Conservation (phyloP, 2,797 vertebrate genomes). For the Semotilus atromaculatus region DNA sequence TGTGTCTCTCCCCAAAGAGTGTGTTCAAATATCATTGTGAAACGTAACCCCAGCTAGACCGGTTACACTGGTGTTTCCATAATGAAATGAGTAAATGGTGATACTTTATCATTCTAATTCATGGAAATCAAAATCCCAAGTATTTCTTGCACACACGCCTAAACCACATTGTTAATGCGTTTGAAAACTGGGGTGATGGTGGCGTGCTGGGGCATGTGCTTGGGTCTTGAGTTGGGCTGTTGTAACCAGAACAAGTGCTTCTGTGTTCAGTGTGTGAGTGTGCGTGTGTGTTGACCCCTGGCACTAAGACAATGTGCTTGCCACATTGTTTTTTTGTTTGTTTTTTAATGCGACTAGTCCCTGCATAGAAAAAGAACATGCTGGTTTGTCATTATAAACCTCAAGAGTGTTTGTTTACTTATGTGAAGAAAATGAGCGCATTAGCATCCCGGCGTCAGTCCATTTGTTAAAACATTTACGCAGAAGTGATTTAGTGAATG, state of each 20-base stretch:
- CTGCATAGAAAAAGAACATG: neutral
- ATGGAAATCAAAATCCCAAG: neutral
- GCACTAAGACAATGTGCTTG: slow-evolving; percentile 8
- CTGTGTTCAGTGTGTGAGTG: slow-evolving; percentile 9
- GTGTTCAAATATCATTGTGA: neutral
- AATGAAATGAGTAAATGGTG: neutral
- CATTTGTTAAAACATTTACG: neutral
- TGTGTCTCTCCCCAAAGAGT: neutral
- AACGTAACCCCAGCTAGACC: slow-evolving; percentile 24
- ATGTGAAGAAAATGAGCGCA: neutral
- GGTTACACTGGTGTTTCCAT: slow-evolving; percentile 1
- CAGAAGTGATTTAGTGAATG: slow-evolving; percentile 1
- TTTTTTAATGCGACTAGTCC: neutral
- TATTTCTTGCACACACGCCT: slow-evolving; percentile 1
- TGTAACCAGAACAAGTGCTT: slow-evolving; percentile 37
- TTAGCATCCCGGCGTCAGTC: neutral
- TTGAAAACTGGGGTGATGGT: slow-evolving; percentile 8
- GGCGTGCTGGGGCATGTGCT: slow-evolving; percentile 38
- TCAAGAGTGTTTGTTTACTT: neutral
- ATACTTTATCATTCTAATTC: neutral
- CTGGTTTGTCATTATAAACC: neutral
- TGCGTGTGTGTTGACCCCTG: slow-evolving; percentile 7
- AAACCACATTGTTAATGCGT: neutral
- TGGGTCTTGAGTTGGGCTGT: slow-evolving; percentile 35
- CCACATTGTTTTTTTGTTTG: neutral